These are phyloP conservation scores for Microctonus brassicae DNA, from an alignment of 2,888 invertebrate genomes.

Conservation along the genomic window DNA sequence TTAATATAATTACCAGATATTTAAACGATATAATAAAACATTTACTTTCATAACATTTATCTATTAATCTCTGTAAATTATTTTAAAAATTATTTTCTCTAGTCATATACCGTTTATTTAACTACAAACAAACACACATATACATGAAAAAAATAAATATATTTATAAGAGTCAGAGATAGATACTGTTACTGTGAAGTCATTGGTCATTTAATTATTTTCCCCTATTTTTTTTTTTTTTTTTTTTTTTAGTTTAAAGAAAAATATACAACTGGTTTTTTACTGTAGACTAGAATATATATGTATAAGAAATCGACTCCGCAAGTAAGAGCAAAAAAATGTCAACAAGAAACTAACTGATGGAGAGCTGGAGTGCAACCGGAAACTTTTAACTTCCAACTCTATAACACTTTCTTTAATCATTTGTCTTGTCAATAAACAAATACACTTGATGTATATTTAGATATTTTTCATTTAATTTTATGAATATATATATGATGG, in stretches of 20 bases:
- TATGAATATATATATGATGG: not conserved
- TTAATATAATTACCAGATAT: not conserved
- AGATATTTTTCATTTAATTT: not conserved
- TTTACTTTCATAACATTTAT: not conserved
- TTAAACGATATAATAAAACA: not conserved
- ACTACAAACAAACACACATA: not conserved
- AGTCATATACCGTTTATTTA: not conserved
- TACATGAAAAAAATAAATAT: too few species aligned
- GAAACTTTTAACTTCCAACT: not conserved
- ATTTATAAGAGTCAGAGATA: not conserved
- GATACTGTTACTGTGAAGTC: not conserved
- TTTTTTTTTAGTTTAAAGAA: not conserved
- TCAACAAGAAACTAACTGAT: not conserved
- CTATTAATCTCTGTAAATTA: not conserved
- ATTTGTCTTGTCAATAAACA: not conserved
- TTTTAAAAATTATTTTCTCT: not conserved
- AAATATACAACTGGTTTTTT: conserved; percentile 1
- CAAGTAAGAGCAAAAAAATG: not conserved
- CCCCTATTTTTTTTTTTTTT: not conserved
- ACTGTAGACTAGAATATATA: not conserved
- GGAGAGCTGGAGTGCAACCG: not conserved
- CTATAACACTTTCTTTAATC: not conserved
- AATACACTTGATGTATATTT: not conserved
- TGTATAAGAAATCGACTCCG: not conserved
- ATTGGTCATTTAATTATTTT: not conserved